phyloP scores from a whole-genome alignment of 2,888 invertebrate species.

The Tetragonisca angustula region DNA sequence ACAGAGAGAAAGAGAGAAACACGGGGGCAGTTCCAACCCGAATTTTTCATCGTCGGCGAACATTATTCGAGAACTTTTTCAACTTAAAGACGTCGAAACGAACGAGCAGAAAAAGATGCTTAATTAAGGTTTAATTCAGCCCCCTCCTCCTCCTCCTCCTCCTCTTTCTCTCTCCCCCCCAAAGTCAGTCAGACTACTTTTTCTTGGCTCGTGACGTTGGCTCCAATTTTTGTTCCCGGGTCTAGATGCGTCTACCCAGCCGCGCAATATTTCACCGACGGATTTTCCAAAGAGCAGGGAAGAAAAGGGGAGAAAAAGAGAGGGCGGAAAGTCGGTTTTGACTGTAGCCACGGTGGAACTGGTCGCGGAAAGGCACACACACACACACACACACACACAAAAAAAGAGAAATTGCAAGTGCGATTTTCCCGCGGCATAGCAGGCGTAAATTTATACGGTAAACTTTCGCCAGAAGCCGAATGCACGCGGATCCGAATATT shows the following conservation, averaged over 20 bases:
- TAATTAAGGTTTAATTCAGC: slow-evolving; percentile 23
- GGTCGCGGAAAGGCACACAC: no score
- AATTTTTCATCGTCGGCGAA: background rate
- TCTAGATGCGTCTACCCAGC: slow-evolving; percentile 12
- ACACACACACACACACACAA: no score
- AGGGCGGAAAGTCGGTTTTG: background rate
- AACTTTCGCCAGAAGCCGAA: slow-evolving; percentile 73
- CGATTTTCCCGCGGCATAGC: slow-evolving; percentile 62
- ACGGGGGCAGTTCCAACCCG: background rate
- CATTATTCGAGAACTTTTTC: slow-evolving; percentile 13
- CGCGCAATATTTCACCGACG: slow-evolving; percentile 54
- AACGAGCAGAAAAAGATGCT: slow-evolving; percentile 9
- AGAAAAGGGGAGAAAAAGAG: background rate
- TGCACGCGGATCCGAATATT: slow-evolving; percentile 71
- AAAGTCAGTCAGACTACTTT: no score
- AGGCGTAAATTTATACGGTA: slow-evolving; percentile 73
- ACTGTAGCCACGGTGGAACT: no score
- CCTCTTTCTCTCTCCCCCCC: no score
- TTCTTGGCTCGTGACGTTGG: background rate
- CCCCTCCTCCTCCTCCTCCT: background rate
- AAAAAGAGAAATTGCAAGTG: slow-evolving; percentile 54
- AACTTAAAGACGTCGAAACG: slow-evolving; percentile 9
- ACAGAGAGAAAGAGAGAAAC: background rate
- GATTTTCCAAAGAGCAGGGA: slow-evolving; percentile 50
- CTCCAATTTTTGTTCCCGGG: slow-evolving; percentile 4